Base-by-base conservation (phyloP, 1,140 invertebrate species). In the Drosophila novamexicana region DNA sequence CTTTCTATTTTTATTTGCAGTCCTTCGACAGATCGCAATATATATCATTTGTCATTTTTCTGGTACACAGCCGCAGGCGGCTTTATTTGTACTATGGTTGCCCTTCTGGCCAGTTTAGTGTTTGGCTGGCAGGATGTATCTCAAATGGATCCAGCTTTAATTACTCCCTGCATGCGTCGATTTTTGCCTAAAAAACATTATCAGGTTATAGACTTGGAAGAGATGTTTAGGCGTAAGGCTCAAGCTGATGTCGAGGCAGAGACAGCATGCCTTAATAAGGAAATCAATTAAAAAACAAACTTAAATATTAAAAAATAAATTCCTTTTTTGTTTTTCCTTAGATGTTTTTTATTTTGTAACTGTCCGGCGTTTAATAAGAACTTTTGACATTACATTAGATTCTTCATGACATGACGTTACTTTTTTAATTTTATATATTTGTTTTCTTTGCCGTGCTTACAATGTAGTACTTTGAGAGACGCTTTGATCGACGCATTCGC, bases 381-480 rank as follows among this genome's bases (percentile, higher is more conserved):
- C 16, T 47, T 22, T 10, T 16, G 0, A 49, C 42, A 53, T 74
- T 42, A 34, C 22, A 39, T 42, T 37, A 22, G 37, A 49, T 75
- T 54, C 29, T 64, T 45, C 47, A 56, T 45, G 57, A 40, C 39
- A 2, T 36, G 2, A 32, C 45, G 57, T 54, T 6, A 63, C n/a
- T 34, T 39, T 36, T 49, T 69, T 44, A 68, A 56, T 66, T 40
- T 37, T 52, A 22, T 52, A 22, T 3, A 22, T 7, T 39, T 66
- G 34, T 66, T 42, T 52, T 47, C 4, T 56, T 68, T 34, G 10
- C 7, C 16, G 10, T n/a, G 14, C 14, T 63, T 45, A 93, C 18
- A 34, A 36, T 39, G 29, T 16, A 97, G 95, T 98, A 98, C 89
- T 94, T 98, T 77, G 96, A 97, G 76, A 93, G 93, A 88, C 93